Evolutionary conservation across 2,888 invertebrate genomes (phyloP).

Genomic region (Thecophora atra): DNA sequence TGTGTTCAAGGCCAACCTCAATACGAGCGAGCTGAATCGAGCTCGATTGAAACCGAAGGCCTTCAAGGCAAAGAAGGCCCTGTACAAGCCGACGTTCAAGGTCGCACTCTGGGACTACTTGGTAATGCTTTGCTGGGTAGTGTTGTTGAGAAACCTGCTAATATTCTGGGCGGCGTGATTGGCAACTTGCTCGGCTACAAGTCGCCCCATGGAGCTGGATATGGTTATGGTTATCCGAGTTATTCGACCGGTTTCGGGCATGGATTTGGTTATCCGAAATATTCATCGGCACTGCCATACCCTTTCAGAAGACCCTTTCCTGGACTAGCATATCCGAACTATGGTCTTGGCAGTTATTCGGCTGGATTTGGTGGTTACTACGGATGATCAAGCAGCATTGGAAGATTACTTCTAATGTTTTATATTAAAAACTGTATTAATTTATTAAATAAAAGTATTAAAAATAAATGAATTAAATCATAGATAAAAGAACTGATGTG

Average conservation of each 20-base stretch:
- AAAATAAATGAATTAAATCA: background rate
- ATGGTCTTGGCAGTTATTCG: conserved; percentile 9
- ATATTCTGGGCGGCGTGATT: conserved; percentile 38
- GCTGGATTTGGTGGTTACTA: conserved; percentile 43
- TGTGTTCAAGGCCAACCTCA: conserved; percentile 25
- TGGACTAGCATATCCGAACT: background rate
- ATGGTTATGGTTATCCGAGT: conserved; percentile 3
- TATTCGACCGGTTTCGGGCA: background rate
- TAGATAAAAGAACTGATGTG: too few species aligned
- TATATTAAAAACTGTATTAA: background rate
- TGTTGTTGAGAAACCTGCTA: conserved; percentile 35
- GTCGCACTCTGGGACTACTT: conserved; percentile 13
- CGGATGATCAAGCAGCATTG: conserved; percentile 23
- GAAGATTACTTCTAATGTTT: background rate
- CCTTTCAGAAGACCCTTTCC: too few species aligned
- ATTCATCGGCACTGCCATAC: background rate
- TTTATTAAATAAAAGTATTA: background rate
- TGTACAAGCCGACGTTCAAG: background rate
- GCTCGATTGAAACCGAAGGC: background rate
- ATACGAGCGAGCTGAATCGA: background rate
- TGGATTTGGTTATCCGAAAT: background rate
- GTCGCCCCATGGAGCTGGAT: background rate
- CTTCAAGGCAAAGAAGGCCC: background rate
- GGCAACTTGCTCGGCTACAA: conserved; percentile 43
- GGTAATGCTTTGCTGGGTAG: conserved; percentile 46